Conservation (phyloP, 2,797 vertebrate genomes). For the Esox masquinongy region DNA sequence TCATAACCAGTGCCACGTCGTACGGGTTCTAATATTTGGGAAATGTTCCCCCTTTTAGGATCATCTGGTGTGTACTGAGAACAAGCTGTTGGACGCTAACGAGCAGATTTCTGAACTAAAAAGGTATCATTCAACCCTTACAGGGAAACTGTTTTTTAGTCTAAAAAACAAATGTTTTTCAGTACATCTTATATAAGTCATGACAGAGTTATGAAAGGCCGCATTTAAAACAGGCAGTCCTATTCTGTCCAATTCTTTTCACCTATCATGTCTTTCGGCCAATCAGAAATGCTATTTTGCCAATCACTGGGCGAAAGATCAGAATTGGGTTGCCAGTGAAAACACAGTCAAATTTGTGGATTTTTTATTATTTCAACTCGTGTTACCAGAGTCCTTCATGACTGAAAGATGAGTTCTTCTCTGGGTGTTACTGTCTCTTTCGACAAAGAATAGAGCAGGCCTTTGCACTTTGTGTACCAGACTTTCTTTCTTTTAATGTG, state of each 20-base stretch:
- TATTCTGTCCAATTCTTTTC: no score
- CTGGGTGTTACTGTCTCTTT: background rate
- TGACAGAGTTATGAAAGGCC: background rate
- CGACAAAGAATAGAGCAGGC: background rate
- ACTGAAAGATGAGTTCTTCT: background rate
- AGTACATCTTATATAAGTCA: background rate
- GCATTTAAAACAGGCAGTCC: no score
- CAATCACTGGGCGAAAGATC: no score
- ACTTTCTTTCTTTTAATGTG: background rate
- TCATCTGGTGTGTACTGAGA: conserved; percentile 84
- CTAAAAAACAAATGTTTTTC: background rate
- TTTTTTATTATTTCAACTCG: no score
- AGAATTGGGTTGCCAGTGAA: no score
- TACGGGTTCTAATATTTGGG: background rate
- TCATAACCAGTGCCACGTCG: background rate
- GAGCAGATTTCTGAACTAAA: conserved; percentile 88
- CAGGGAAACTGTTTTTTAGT: background rate
- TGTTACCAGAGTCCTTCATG: background rate
- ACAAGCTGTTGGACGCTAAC: conserved; percentile 86
- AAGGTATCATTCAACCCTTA: conserved; percentile 74
- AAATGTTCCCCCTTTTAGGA: conserved; percentile 71
- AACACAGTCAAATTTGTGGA: background rate
- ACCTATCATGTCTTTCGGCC: no score
- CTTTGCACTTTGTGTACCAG: background rate
- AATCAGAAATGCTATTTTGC: no score